These are phyloP conservation scores for Channa striata DNA, from an alignment of 2,797 vertebrate species.

Conservation along the genomic window DNA sequence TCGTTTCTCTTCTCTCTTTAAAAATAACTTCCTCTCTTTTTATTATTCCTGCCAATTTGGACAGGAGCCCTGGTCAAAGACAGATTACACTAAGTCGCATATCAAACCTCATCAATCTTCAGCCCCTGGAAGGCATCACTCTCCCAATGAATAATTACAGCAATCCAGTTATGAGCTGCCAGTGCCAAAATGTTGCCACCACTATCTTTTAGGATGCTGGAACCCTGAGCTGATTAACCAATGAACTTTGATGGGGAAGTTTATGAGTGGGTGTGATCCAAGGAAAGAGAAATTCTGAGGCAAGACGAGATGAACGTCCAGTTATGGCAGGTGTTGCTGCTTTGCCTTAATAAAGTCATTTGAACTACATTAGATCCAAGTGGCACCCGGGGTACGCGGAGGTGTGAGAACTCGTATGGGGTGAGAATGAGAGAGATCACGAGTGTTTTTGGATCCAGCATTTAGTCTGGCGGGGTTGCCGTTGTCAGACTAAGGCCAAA, in stretches of 20 bases:
- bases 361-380: constrained; percentile 46
- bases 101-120: constrained; percentile 87
- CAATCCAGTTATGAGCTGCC: constrained; percentile 77
- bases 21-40: constrained; percentile 77
- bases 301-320: constrained; percentile 15
- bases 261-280: constrained; percentile 27
- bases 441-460: constrained; percentile 65
- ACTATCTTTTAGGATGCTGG: constrained; percentile 70
- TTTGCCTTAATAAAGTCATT: constrained; percentile 53
- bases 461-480: constrained; percentile 67
- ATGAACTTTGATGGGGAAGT: constrained; percentile 64
- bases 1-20: constrained; percentile 58
- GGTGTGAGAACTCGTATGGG: constrained; percentile 58
- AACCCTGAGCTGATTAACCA: constrained; percentile 63
- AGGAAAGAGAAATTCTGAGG: constrained; percentile 20
- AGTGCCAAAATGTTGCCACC: constrained; percentile 82
- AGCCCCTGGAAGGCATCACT: constrained; percentile 85
- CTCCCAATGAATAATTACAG: constrained; percentile 85
- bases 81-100: constrained; percentile 84
- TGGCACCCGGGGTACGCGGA: constrained; percentile 52
- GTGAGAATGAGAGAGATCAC: constrained; percentile 65
- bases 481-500: constrained; percentile 69
- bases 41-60: constrained; percentile 83
- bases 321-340: constrained; percentile 18
- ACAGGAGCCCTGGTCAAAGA: constrained; percentile 83